Evolutionary conservation across 2,113 vertebrate species (phyloP).

Genomic region (Isichthys henryi): DNA sequence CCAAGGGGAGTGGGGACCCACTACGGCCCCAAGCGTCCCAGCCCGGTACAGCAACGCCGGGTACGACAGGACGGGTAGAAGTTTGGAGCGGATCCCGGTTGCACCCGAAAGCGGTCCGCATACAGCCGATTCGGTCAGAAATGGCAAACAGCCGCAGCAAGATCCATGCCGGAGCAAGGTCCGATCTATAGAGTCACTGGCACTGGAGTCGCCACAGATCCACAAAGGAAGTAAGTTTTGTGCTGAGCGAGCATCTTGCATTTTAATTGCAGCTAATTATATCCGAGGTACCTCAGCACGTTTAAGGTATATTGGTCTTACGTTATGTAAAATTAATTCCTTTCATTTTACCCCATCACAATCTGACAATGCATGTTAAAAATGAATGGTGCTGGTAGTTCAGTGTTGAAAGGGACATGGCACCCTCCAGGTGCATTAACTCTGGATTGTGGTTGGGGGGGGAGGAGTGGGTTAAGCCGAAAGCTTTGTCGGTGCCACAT

Average conservation of each 20-base stretch:
- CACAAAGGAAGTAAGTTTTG: constrained; percentile 46
- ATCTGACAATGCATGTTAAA: not conserved
- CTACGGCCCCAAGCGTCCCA: constrained; percentile 27
- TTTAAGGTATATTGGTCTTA: not conserved
- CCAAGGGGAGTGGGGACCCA: constrained; percentile 13
- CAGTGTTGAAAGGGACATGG: not conserved
- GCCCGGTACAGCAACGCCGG: constrained; percentile 33
- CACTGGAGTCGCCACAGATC: constrained; percentile 51
- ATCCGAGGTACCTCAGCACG: not conserved
- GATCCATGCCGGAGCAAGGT: constrained; percentile 27
- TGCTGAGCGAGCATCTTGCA: not conserved
- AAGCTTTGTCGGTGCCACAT: not conserved
- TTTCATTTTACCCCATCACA: not conserved
- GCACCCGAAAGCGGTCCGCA: constrained; percentile 40
- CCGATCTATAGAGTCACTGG: constrained; percentile 56
- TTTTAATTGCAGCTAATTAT: not conserved
- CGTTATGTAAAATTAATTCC: not conserved
- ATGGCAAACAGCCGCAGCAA: constrained; percentile 40
- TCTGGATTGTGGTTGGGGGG: not conserved
- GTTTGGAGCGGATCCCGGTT: constrained; percentile 44
- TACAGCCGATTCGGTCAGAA: constrained; percentile 38
- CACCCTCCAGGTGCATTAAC: not conserved
- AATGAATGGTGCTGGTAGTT: not conserved
- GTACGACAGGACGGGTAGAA: constrained; percentile 50
- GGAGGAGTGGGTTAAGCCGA: not conserved